Base-by-base conservation (phyloP, 2,113 vertebrate species). In the Otus sunia region DNA sequence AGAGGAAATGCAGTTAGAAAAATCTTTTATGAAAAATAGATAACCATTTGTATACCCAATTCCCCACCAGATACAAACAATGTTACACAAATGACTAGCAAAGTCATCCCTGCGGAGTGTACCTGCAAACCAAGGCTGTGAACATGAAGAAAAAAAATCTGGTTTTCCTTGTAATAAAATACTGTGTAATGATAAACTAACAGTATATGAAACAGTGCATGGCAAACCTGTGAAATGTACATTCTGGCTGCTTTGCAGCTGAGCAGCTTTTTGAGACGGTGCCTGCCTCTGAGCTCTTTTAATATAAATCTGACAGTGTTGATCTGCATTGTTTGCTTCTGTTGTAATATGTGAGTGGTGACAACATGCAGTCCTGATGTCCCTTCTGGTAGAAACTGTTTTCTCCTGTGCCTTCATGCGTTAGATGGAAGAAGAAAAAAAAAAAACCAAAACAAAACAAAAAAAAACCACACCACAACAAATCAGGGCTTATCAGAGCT, bases 151-250 rank as follows among this genome's bases (percentile, higher is more conserved):
- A 32, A 11, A 34, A 12, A 5, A 25, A 18, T 5, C 23, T 52
- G 0, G 12, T 86, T 88, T 59, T 12, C 30, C 22, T 26, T 43
- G 18, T 55, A n/a, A 41, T 62, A 30, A 56, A 75, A 29, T 43
- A 2, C 27, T 20, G n/a, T 15, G 43, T 15, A 45, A 15, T 12
- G 39, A n/a, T 59, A 74, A 80, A 36, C 34, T 14, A 50, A 12
- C 3, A 12, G 32, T 9, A 3, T 9, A 19, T 4, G 41, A 50
- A 59, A 10, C 26, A 8, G 34, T 3, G 19, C 9, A 2, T 2
- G 15, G 50, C 10, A 64, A 62, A 84, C 8, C 26, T 62, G 19
- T 5, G 56, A 45, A 29, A 47, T 15, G 47, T 32, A n/a, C 12
- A 15, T 15, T 10, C n/a, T 47, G 39, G 27, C 64, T 36, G 34